These are phyloP conservation scores for Sminthurinus signatus DNA, from an alignment of 1,140 invertebrate genomes.

Conservation along the genomic window DNA sequence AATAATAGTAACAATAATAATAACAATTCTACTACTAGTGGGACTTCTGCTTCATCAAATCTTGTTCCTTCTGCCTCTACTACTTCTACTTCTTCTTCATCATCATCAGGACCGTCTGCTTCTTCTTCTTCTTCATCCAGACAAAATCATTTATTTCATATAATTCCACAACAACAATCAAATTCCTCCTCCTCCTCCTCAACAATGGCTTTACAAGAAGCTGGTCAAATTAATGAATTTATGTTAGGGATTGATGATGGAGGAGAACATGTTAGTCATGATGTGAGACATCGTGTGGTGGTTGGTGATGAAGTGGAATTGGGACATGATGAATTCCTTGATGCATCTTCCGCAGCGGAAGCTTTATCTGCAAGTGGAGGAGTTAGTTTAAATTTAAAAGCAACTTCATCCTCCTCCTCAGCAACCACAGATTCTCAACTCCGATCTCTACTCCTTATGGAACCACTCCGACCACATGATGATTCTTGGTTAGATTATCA, in stretches of 20 bases:
- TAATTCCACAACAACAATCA: too few relatives aligned
- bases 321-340: too few relatives aligned
- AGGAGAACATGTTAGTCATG: neutral
- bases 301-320: constrained; percentile 10
- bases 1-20: too few relatives aligned
- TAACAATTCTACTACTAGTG: too few relatives aligned
- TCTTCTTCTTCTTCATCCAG: neutral
- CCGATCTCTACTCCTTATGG: constrained; percentile 37
- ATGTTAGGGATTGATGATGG: constrained; percentile 21
- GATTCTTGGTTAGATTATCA: constrained; percentile 38
- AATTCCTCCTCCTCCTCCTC: neutral
- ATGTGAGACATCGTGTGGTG: too few relatives aligned
- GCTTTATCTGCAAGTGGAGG: too few relatives aligned
- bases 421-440: too few relatives aligned
- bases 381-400: neutral
- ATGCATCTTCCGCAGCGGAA: too few relatives aligned
- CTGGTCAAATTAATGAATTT: constrained; percentile 38
- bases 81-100: neutral
- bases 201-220: constrained; percentile 18
- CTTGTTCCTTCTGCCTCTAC: too few relatives aligned
- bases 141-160: constrained; percentile 15
- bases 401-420: too few relatives aligned
- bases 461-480: constrained; percentile 26
- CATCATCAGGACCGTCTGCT: constrained; percentile 13
- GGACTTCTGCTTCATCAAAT: neutral